Evolutionary conservation across 2,797 vertebrate species (phyloP), one percentile per base, ranked within the genome.

Genomic region (Hafferia zeledoni): DNA sequence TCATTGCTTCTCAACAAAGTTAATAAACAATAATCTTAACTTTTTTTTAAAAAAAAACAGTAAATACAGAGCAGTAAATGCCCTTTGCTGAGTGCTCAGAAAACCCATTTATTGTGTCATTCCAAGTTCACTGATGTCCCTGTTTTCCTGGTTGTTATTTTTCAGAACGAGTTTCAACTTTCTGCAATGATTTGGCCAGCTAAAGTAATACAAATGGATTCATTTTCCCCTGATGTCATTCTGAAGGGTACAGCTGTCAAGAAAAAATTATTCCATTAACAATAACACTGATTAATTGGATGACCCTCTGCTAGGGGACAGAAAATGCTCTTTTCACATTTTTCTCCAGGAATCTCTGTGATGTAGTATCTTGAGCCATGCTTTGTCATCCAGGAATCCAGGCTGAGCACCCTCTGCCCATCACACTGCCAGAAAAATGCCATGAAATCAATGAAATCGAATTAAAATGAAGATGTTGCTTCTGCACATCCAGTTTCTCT

Each of bases 1-100:
- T 93, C 83, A 87, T 74, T 94, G 74, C 84, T 89, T 84, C 64
- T 94, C 68, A 43, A 75, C 60, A 71, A 78, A 80, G 87, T 79
- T 81, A 87, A 83, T 85, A 85, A 95, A 87, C 43, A 93, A 70
- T 56, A 82, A 83, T 89, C 52, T 85, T 52, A 61, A 55, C 6
- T 2, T 68, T 90, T 83, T 65, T 71, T 47, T 11, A 23, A 46
- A 8, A 16, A 46, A 75, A 83, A 83, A 41, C 24, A 47, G 55
- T 82, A 71, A 94, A 83, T 50, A 79, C 8, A 10, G 39, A 25
- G 30, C 49, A 63, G 41, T 69, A 67, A 84, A 87, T 61, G 28
- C 41, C 27, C 74, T 92, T 74, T 57, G 76, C 71, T 83, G 85
- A 74, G 60, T 15, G 11, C 56, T 74, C 89, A 87, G 74, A 93